phyloP scores from a whole-genome alignment of 2,113 vertebrate genomes.

The Limanda limanda region DNA sequence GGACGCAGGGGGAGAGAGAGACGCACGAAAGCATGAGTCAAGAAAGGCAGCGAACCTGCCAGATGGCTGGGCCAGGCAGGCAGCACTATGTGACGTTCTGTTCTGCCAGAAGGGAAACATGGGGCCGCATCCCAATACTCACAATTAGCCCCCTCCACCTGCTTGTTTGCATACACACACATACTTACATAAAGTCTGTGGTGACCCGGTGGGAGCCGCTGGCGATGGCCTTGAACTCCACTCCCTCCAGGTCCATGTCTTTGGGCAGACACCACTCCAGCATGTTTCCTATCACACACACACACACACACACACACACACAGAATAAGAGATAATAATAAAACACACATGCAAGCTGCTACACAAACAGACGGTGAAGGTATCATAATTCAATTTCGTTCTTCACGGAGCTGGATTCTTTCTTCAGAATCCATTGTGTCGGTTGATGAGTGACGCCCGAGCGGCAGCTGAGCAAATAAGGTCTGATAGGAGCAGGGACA shows the following conservation, averaged over 20 bases:
- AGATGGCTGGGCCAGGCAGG: constrained; percentile 61
- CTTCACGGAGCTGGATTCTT: constrained; percentile 19
- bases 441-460: constrained; percentile 10
- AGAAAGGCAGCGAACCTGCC: constrained; percentile 45
- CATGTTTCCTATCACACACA: constrained; percentile 89
- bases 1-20: constrained; percentile 28
- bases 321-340: constrained; percentile 1
- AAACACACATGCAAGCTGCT: neutral
- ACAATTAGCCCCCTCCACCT: neutral
- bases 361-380: constrained; percentile 1
- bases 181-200: constrained; percentile 96
- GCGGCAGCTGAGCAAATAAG: constrained; percentile 61
- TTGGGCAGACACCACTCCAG: constrained; percentile 96
- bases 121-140: constrained; percentile 39
- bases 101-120: constrained; percentile 50
- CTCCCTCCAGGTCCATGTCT: constrained; percentile 93
- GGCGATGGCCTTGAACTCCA: constrained; percentile 97
- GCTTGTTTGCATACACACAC: neutral
- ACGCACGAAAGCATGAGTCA: constrained; percentile 55
- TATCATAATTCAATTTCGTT: neutral
- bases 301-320: constrained; percentile 21
- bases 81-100: constrained; percentile 30
- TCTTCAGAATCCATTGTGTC: constrained; percentile 32
- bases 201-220: constrained; percentile 94
- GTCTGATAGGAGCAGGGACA: constrained; percentile 26